Conservation (phyloP, 2,888 invertebrate genomes). For the Acleris cristana region DNA sequence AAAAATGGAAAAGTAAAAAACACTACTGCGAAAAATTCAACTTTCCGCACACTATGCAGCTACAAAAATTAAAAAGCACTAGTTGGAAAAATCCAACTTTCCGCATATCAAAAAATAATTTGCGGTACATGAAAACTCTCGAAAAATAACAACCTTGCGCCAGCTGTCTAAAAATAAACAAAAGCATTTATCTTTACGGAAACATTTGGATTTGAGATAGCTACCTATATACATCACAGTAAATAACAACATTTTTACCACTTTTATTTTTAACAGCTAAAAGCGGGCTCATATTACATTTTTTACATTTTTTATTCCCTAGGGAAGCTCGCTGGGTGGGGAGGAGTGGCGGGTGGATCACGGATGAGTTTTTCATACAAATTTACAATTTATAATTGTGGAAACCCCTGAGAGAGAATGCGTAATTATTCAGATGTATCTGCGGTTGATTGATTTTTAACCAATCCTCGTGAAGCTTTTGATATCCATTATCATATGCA, state of each 20-base stretch:
- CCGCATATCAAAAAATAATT: no score
- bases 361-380: conserved; percentile 6
- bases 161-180: no score
- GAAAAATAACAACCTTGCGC: no score
- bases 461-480: background rate
- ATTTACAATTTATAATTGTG: conserved; percentile 15
- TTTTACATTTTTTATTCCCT: conserved; percentile 14
- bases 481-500: no score
- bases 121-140: no score
- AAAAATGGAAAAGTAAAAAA: no score
- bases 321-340: conserved; percentile 11
- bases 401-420: background rate
- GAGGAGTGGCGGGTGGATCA: background rate
- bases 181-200: background rate
- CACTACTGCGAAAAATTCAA: no score
- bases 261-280: conserved; percentile 9
- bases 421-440: background rate
- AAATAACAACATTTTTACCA: conserved; percentile 5
- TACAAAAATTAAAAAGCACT: no score
- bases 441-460: conserved; percentile 4
- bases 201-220: background rate
- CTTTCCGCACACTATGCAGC: no score
- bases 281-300: background rate
- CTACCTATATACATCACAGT: conserved; percentile 4
- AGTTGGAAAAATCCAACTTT: no score